Evolutionary conservation across 1,140 invertebrate species (phyloP).

Genomic region (Eubasilissa regina): DNA sequence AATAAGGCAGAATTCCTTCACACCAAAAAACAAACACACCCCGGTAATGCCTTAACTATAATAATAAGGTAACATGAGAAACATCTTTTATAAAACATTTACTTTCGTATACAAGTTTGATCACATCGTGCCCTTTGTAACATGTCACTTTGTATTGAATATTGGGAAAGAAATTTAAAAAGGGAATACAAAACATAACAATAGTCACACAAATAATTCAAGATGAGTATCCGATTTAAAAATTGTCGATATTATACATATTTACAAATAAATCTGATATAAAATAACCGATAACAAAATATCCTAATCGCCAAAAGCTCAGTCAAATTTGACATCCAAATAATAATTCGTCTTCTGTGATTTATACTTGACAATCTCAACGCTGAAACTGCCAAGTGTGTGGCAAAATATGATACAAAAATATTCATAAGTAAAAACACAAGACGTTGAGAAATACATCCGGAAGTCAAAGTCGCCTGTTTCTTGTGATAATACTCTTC

Average conservation of each 20-base stretch:
- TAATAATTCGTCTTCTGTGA: conserved; percentile 42
- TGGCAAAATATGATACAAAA: conserved; percentile 43
- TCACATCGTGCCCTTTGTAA: conserved; percentile 50
- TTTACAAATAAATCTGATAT: conserved; percentile 27
- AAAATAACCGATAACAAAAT: conserved; percentile 20
- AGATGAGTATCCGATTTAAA: conserved; percentile 27
- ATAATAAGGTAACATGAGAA: conserved; percentile 47
- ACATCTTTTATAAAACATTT: conserved; percentile 51
- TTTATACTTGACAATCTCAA: not conserved
- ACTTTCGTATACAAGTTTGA: conserved; percentile 58
- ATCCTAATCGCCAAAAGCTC: conserved; percentile 52
- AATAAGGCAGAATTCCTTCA: conserved; percentile 1
- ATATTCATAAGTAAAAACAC: conserved; percentile 1
- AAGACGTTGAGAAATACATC: conserved; percentile 18
- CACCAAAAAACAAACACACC: conserved; percentile 15
- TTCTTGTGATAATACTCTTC: not conserved
- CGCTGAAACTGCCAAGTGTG: conserved; percentile 8
- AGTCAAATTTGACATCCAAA: conserved; percentile 56
- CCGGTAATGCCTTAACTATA: conserved; percentile 37
- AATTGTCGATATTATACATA: conserved; percentile 34
- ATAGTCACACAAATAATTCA: conserved; percentile 12
- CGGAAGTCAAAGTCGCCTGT: conserved; percentile 38
- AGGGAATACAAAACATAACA: conserved; percentile 31
- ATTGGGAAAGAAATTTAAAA: conserved; percentile 28
- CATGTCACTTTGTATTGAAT: conserved; percentile 40